phyloP scores from a whole-genome alignment of 2,113 vertebrate species.

The Uria lomvia region DNA sequence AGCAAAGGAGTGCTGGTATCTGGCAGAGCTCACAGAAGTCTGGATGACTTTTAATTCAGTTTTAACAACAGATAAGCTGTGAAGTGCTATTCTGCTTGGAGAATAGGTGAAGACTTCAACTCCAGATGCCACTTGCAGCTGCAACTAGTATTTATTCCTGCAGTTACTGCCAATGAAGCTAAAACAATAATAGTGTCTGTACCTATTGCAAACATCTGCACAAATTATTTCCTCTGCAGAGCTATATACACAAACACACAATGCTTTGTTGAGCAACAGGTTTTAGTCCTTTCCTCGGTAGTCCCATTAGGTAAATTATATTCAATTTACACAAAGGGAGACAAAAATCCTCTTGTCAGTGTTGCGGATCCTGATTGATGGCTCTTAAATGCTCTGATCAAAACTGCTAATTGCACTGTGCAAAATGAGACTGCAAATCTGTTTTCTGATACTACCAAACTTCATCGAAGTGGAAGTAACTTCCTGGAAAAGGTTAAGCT shows the following conservation, averaged over 20 bases:
- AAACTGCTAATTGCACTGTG: background rate
- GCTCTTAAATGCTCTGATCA: conserved; percentile 10
- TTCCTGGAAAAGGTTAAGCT: conserved; percentile 30
- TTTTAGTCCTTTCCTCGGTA: background rate
- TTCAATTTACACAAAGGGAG: background rate
- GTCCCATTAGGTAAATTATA: background rate
- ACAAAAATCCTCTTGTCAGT: background rate
- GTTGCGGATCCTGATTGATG: conserved; percentile 17
- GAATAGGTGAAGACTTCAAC: background rate
- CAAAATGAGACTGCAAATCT: background rate
- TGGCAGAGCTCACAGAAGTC: background rate
- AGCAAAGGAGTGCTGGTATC: conserved; percentile 31
- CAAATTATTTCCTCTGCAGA: background rate
- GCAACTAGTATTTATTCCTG: background rate
- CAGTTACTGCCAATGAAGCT: background rate
- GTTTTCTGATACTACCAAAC: background rate
- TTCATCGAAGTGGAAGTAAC: background rate
- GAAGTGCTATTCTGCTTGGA: background rate
- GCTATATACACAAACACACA: background rate
- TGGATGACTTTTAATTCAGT: conserved; percentile 9
- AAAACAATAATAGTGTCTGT: background rate
- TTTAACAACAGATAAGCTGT: conserved; percentile 29
- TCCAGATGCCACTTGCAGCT: conserved; percentile 31
- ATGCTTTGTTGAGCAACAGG: background rate
- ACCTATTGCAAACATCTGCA: background rate